Evolutionary conservation across 2,113 vertebrate genomes (phyloP).

Genomic region (Rafetus swinhoei): DNA sequence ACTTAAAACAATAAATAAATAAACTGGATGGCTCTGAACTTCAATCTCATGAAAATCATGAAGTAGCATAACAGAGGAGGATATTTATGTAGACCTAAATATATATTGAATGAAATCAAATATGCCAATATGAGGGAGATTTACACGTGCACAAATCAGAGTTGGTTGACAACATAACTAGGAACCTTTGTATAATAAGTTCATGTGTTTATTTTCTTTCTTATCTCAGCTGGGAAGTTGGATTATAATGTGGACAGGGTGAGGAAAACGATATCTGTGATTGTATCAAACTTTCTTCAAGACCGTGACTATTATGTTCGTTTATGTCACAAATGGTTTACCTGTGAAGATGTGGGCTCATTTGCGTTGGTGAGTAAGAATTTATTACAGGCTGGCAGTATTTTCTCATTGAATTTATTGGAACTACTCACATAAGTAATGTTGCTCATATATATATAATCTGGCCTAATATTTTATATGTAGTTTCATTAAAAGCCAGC

Average conservation of each 20-base stretch:
- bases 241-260: constrained; percentile 76
- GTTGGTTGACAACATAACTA: background rate
- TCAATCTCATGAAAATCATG: background rate
- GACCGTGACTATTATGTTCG: constrained; percentile 82
- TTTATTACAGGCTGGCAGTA: background rate
- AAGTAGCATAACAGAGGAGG: background rate
- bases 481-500: background rate
- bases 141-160: background rate
- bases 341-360: constrained; percentile 79
- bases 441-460: background rate
- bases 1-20: background rate
- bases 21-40: background rate
- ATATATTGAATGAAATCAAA: constrained; percentile 3
- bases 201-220: background rate
- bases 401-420: background rate
- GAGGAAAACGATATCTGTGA: constrained; percentile 79
- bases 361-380: constrained; percentile 77
- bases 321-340: constrained; percentile 84
- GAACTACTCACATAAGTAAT: background rate
- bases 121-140: background rate
- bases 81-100: background rate
- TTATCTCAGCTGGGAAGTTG: constrained; percentile 80
- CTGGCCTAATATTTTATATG: background rate
- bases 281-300: constrained; percentile 75
- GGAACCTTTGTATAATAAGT: background rate